Conservation (phyloP, 2,113 vertebrate genomes). For the Crotalus viridis region DNA sequence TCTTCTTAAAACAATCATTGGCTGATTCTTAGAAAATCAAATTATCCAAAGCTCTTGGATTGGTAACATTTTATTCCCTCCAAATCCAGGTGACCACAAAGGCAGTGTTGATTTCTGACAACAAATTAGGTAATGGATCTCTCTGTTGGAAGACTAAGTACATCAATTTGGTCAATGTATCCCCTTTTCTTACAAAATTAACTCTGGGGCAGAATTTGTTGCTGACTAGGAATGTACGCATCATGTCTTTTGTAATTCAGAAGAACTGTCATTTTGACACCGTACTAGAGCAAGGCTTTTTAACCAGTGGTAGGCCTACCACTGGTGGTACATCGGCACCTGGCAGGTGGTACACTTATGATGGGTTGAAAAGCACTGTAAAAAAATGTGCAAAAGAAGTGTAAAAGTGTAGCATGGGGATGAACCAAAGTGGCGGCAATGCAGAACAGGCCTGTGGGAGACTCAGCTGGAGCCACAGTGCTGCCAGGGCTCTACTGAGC, state of each 20-base stretch:
- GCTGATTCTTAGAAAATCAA: neutral
- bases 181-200: neutral
- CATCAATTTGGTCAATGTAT: neutral
- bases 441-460: no score
- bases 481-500: no score
- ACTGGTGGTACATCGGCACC: no score
- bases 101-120: neutral
- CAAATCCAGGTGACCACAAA: neutral
- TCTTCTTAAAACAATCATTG: neutral
- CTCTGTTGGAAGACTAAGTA: neutral
- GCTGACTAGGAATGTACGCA: neutral
- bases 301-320: no score
- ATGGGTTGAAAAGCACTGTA: no score
- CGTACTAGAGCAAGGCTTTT: neutral
- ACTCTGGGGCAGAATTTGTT: neutral
- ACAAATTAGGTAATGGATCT: neutral
- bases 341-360: no score
- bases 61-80: neutral
- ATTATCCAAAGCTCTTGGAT: neutral
- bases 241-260: neutral
- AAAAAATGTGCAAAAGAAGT: no score
- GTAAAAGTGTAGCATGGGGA: no score
- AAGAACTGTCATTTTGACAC: neutral
- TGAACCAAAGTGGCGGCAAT: no score
- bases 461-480: no score